Base-by-base conservation (phyloP, 2,888 invertebrate genomes). In the Sarcophaga variegata region DNA sequence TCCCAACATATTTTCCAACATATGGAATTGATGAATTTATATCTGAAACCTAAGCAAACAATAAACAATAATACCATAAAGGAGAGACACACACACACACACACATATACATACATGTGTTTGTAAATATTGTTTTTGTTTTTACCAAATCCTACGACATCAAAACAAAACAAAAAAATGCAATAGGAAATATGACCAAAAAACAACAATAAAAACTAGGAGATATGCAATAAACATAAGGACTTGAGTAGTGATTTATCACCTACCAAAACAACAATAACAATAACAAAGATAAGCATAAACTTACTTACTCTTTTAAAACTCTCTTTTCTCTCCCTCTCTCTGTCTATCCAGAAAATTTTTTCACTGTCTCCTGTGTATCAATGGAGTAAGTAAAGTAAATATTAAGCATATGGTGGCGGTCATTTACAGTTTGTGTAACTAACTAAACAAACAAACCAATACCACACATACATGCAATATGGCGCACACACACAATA, bases 11-110 rank as follows among this genome's bases (percentile, higher is more conserved):
- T 76, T 62, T 76, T 70, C 70, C 54, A 80, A 72, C 83, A 83
- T 77, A 83, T 83, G 76, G 80, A 80, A 83, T 76, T 85, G 74
- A 74, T 76, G 59, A 79, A 80, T 76, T 49, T 27, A 47, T 76
- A 59, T 76, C 17, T 54, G 17, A 17, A 54, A 54, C 54, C 12
- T 54, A 54, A 54, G 12, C 12, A 54, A 54, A 54, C 12, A 54
- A 54, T 14, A 54, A 54, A 54, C 12, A 54, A 54, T 4, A 54
- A 14, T 54, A 54, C 54, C 12, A 12, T 4, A 17, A 17, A 17
- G 54, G 54, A 17, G 54, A 12, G 2, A 54, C 2, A 14, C 17
- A 14, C 54, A 1, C 4, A 37, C 12, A 59, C 0, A 77, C 2
- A 47, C 1, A 22, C 22, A 22, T 22, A 1, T 22, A 22, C 22